Percentiles rank a stretch among this genome's conserved stretches.
These are phyloP conservation scores for Cochlearius cochlearius DNA, from an alignment of 2,113 vertebrate genomes.

Conservation along the genomic window DNA sequence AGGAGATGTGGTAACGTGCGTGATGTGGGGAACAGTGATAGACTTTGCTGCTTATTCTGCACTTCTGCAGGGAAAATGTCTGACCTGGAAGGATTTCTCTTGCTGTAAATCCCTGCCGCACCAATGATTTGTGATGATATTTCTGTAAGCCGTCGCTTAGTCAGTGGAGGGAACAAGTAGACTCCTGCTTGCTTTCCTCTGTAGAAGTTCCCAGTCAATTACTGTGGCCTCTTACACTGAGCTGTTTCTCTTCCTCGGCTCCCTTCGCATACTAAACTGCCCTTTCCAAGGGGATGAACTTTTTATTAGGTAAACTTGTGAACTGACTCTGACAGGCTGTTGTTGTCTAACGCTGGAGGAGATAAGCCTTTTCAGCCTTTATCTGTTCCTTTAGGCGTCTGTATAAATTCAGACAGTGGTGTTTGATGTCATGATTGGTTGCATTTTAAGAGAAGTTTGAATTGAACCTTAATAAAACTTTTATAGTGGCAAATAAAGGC, in stretches of 20 bases:
- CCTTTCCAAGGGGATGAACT: constrained; percentile 8
- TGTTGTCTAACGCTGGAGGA: not conserved
- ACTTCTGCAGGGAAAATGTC: not conserved
- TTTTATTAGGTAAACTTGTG: not conserved
- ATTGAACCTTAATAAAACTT: constrained; percentile 8
- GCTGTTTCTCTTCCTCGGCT: not conserved
- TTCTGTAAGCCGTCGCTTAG: not conserved
- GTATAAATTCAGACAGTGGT: not conserved
- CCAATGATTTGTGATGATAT: not conserved
- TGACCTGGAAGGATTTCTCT: not conserved
- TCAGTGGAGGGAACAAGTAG: not conserved
- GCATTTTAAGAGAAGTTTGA: constrained; percentile 32
- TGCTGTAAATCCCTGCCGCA: not conserved
- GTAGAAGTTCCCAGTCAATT: not conserved
- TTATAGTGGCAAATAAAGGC: not conserved
- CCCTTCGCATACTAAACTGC: not conserved
- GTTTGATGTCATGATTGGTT: constrained; percentile 24
- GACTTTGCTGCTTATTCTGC: not conserved
- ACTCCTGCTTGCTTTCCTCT: not conserved
- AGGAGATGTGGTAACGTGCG: fast-evolving
- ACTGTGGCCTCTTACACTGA: not conserved
- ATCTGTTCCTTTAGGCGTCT: constrained; percentile 14
- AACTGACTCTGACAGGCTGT: not conserved
- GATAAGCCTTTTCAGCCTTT: constrained; percentile 19
- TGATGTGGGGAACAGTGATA: not conserved